Conservation (phyloP, 2,113 vertebrate genomes). For the Bucco capensis region DNA sequence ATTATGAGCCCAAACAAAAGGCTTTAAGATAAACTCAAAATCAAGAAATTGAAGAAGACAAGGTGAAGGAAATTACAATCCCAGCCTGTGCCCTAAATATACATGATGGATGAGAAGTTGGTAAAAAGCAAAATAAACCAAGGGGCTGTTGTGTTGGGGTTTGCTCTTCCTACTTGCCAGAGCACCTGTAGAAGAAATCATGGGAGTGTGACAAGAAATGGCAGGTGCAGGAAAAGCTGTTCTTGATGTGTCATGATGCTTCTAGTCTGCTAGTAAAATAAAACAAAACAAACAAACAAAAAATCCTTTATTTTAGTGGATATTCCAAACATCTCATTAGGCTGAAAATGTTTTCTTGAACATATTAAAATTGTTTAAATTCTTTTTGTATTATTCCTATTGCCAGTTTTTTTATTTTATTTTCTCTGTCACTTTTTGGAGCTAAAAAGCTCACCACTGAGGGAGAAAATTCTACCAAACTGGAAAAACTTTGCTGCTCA, state of each 20-base stretch:
- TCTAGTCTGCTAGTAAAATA: neutral
- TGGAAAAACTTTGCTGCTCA: neutral
- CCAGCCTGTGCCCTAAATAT: neutral
- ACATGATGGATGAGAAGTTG: neutral
- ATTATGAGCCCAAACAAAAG: constrained; percentile 69
- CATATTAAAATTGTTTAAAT: neutral
- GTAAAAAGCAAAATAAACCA: neutral
- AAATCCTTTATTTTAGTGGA: neutral
- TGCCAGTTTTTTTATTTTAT: fast-evolving
- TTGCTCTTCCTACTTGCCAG: neutral
- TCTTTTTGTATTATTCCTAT: neutral
- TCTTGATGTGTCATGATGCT: neutral
- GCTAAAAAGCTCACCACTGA: neutral
- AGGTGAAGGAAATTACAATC: neutral
- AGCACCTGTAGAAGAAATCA: neutral
- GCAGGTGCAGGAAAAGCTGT: constrained; percentile 6
- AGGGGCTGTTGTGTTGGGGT: neutral
- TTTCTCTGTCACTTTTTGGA: neutral
- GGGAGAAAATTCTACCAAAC: neutral
- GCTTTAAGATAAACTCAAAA: constrained; percentile 50
- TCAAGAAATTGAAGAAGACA: constrained; percentile 13
- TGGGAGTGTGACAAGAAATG: neutral
- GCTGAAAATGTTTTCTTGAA: neutral
- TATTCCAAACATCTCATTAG: neutral
- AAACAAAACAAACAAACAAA: fast-evolving